Conservation (phyloP, 1,140 invertebrate genomes). For the Aphelinus certus region DNA sequence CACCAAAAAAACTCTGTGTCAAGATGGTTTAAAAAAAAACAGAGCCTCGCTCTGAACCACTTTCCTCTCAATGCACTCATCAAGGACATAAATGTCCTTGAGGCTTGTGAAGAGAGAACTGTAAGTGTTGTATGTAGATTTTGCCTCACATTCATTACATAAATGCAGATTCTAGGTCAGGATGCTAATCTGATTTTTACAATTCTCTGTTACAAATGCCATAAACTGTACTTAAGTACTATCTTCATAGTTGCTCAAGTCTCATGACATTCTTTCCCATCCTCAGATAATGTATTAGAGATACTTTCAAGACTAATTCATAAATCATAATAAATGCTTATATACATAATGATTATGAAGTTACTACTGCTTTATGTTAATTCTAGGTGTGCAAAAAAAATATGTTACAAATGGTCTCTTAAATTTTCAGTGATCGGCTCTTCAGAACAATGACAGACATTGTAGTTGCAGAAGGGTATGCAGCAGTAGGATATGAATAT, state of each 20-base stretch:
- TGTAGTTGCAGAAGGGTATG: slow-evolving; percentile 88
- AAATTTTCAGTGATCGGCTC: slow-evolving; percentile 81
- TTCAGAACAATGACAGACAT: slow-evolving; percentile 93
- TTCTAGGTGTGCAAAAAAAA: neutral
- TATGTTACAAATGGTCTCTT: neutral
- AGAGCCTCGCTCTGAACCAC: slow-evolving; percentile 17
- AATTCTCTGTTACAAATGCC: slow-evolving; percentile 28
- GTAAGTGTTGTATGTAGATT: slow-evolving; percentile 37
- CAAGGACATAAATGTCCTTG: slow-evolving; percentile 41
- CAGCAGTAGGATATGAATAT: slow-evolving; percentile 89
- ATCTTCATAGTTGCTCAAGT: neutral
- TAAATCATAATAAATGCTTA: slow-evolving; percentile 32
- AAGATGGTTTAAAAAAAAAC: slow-evolving; percentile 11
- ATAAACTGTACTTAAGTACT: slow-evolving; percentile 7
- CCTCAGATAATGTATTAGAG: neutral
- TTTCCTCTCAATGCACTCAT: slow-evolving; percentile 27
- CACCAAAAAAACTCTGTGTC: slow-evolving; percentile 23
- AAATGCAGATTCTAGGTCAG: slow-evolving; percentile 42
- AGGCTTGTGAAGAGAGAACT: slow-evolving; percentile 34
- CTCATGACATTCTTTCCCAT: slow-evolving; percentile 8
- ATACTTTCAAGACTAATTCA: slow-evolving; percentile 8
- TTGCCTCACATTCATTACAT: slow-evolving; percentile 41
- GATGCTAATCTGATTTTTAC: slow-evolving; percentile 39
- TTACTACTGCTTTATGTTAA: slow-evolving; percentile 4
- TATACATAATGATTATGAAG: neutral